Evolutionary conservation across 1,140 invertebrate species (phyloP).

Genomic region (Meloidogyne floridensis): DNA sequence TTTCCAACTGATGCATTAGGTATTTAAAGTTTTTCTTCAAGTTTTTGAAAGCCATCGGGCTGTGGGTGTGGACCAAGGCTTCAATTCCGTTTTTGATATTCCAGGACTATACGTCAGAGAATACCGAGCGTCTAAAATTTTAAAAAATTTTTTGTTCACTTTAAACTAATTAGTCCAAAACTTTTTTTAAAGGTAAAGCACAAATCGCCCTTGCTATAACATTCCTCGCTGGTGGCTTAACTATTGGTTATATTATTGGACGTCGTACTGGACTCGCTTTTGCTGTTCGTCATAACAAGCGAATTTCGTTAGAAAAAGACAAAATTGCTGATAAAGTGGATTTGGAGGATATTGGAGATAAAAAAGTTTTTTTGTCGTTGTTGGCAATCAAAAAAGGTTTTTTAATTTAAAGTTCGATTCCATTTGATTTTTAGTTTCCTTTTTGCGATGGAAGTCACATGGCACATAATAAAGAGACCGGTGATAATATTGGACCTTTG

Average conservation of each 20-base stretch:
- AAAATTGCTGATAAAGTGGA: slow-evolving; percentile 51
- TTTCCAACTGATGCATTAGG: not conserved
- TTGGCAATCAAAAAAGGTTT: slow-evolving; percentile 52
- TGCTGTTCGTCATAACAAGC: slow-evolving; percentile 22
- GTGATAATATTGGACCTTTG: slow-evolving; percentile 51
- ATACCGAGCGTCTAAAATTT: no score
- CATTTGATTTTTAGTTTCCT: slow-evolving; percentile 47
- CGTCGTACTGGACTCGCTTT: not conserved
- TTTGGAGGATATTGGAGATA: slow-evolving; percentile 50
- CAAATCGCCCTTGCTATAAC: slow-evolving; percentile 35
- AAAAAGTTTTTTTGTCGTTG: slow-evolving; percentile 51
- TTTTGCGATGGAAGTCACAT: slow-evolving; percentile 49
- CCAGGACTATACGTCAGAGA: no score
- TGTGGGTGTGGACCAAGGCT: no score
- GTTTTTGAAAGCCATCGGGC: no score
- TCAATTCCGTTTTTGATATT: no score
- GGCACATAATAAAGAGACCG: slow-evolving; percentile 50
- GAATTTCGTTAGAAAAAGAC: slow-evolving; percentile 34
- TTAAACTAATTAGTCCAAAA: not conserved
- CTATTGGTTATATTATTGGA: slow-evolving; percentile 40
- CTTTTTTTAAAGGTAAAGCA: slow-evolving; percentile 7
- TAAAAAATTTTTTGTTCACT: not conserved
- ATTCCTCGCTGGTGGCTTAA: slow-evolving; percentile 42
- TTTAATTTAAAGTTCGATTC: not conserved
- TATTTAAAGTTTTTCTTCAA: not conserved